A percentile compares a stretch with the other conserved stretches of the same genome.
phyloP scores from a whole-genome alignment of 2,888 invertebrate genomes.

The Oscheius onirici region DNA sequence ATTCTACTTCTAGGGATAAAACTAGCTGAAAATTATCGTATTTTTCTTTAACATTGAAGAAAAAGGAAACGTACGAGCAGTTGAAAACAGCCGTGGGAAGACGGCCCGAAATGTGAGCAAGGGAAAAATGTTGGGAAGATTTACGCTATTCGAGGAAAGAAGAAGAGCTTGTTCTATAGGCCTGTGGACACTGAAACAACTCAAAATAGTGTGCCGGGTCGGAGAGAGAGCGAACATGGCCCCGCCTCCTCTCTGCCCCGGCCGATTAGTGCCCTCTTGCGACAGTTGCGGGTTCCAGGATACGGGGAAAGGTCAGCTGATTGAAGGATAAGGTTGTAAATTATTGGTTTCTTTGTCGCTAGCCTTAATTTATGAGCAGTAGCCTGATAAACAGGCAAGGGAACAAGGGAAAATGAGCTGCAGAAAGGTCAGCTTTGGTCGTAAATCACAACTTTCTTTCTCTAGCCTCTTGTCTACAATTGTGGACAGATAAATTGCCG shows the following conservation, averaged over 20 bases:
- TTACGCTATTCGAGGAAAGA: not conserved
- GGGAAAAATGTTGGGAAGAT: not conserved
- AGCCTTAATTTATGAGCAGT: too few species aligned
- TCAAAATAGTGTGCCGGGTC: constrained; percentile 13
- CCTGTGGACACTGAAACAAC: constrained; percentile 25
- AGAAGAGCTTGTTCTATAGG: not conserved
- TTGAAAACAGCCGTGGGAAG: not conserved
- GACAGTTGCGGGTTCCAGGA: constrained; percentile 17
- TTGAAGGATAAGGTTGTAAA: too few species aligned
- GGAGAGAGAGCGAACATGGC: not conserved
- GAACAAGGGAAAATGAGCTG: too few species aligned
- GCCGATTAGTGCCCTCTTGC: constrained; percentile 17
- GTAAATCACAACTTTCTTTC: too few species aligned
- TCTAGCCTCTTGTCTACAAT: too few species aligned
- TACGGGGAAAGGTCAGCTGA: too few species aligned
- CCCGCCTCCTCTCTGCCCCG: constrained; percentile 12
- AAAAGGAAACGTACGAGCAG: constrained; percentile 10
- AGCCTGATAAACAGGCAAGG: too few species aligned
- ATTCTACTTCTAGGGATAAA: constrained; percentile 15
- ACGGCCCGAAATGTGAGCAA: not conserved
- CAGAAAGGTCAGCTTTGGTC: too few species aligned
- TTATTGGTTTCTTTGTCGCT: too few species aligned
- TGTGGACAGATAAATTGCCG: too few species aligned
- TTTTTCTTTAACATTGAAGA: not conserved
- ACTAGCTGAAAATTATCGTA: constrained; percentile 9